Base-by-base conservation (phyloP, 2,888 invertebrate genomes). In the Pheosia tremula region DNA sequence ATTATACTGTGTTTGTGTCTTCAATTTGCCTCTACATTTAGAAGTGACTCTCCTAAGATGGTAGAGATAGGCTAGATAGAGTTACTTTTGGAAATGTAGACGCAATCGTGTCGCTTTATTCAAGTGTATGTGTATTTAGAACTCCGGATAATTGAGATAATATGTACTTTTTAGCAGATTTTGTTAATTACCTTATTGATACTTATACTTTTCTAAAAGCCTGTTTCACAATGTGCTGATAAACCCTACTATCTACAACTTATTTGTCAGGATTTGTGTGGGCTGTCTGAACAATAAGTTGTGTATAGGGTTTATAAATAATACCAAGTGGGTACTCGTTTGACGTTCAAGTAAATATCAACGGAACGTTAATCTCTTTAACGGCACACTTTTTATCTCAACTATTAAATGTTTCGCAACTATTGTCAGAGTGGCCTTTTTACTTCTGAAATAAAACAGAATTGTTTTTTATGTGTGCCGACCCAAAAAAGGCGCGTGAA, bases 21-120 rank as follows among this genome's bases (percentile, higher is more conserved):
- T 66, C 67, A 68, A 69, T 67, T 66, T 57, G 71, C 63, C 62
- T 74, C 75, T 60, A 68, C 65, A 74, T 76, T 76, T 77, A 78
- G 76, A 72, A 57, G 61, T 70, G 77, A 74, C 69, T 68, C 63
- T 60, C 64, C 62, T 56, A 64, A 47, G 47, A 47, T 47, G n/a
- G n/a, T 47, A 47, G 45, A 47, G 47, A 47, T 47, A 47, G 9
- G n/a, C n/a, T 47, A 47, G 2, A n/a, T 9, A n/a, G 5, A n/a
- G 4, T 24, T 9, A 13, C 8, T 7, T 24, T 50, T 50, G 49
- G 49, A 0, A 45, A 10, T 45, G 8, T 45, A 47, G 47, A n/a
- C 47, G 11, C 11, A 4, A 9, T 9, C 47, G 10, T 45, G 10
- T 11, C n/a, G 8, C n/a, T 47, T n/a, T 47, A 47, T 47, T 43